Base-by-base conservation (phyloP, 2,797 vertebrate genomes). In the Choloepus didactylus region DNA sequence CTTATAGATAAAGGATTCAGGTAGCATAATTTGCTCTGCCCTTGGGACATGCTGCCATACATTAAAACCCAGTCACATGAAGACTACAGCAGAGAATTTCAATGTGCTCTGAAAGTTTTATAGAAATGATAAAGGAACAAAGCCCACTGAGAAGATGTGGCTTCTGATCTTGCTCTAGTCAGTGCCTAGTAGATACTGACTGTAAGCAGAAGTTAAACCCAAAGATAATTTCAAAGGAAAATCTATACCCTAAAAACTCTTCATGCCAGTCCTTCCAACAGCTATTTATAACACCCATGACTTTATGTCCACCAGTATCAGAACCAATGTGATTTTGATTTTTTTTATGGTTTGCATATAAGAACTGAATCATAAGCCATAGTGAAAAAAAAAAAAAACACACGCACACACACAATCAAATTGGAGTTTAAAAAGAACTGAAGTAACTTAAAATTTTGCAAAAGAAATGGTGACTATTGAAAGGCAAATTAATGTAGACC, bases 21-120 rank as follows among this genome's bases (percentile, higher is more conserved):
- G 96, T 92, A 97, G 96, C 81, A 97, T 95, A 97, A 97, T 97
- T 95, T 96, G 72, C 94, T 95, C 84, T 97, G 95, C 95, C 95
- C 94, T 97, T 97, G 96, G 95, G 96, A 97, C 38, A 97, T 25
- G 49, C 87, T 91, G 64, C 44, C 59, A 56, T 93, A 93, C 84
- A 77, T 97, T 96, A 97, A 96, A 95, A 87, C 41, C 56, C 49
- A 89, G 84, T 72, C 91, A 87, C 89, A 67, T 3, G 35, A 93
- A 29, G 60, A 86, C 75, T 93, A 41, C 19, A 81, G 81, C 44
- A 69, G 91, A 95, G 97, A 96, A 96, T 97, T 94, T 92, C 95
- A 95, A 93, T 90, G 93, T 54, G 21, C 62, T 96, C 54, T 76
- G 69, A 89, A 95, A 95, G 69, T 93, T 83, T 51, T 90, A 80